Percentiles rank a stretch among this genome's conserved stretches.
Conservation (phyloP, 2,113 vertebrate genomes). For the Tringa solitaria region DNA sequence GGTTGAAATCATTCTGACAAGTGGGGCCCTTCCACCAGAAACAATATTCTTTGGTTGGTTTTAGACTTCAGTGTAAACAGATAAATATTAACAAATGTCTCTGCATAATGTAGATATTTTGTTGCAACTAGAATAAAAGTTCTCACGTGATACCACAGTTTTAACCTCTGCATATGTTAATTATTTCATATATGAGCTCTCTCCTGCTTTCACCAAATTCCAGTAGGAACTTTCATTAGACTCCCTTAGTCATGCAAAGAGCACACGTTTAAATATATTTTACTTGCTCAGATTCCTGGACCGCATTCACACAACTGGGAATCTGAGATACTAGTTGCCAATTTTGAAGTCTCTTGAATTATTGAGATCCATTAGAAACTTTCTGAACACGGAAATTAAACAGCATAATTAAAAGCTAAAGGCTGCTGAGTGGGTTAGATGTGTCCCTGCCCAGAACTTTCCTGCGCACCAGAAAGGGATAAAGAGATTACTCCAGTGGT, state of each 20-base stretch:
- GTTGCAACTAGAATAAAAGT: neutral
- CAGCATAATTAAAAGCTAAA: neutral
- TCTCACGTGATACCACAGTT: neutral
- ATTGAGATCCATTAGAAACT: neutral
- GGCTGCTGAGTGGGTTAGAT: neutral
- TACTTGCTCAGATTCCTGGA: neutral
- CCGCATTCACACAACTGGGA: neutral
- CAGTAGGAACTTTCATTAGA: neutral
- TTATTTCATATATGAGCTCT: neutral
- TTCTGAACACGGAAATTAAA: neutral
- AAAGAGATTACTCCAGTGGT: slow-evolving; percentile 39
- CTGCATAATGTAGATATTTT: neutral
- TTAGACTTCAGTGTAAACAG: neutral
- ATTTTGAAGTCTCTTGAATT: neutral
- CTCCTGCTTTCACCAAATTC: neutral
- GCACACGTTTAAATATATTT: neutral
- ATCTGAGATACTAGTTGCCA: neutral
- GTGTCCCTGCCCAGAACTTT: neutral
- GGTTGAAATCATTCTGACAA: neutral
- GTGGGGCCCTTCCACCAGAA: neutral
- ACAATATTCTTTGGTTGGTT: neutral
- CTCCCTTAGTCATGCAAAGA: neutral
- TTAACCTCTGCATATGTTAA: neutral
- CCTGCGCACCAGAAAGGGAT: slow-evolving; percentile 10
- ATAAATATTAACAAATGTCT: neutral